Evolutionary conservation across 2,797 vertebrate genomes (phyloP), one percentile per base, ranked within the genome.

Genomic region (Rhinoraja longicauda): DNA sequence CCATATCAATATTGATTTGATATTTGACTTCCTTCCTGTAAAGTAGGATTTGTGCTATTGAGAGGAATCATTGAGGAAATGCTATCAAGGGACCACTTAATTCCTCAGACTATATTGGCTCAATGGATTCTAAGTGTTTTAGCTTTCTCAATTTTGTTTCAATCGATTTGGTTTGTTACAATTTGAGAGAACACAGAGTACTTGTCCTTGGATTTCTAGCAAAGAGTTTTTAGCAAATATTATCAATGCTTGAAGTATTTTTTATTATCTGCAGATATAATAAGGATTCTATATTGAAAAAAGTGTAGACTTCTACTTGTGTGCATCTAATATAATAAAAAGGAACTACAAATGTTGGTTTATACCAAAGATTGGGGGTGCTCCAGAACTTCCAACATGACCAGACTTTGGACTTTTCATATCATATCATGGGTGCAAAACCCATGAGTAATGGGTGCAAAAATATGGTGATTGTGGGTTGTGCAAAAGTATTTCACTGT

Each of bases 51-150:
- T 62, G 57, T 59, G 26, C 53, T 62, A 13, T 62, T 2, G 57
- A 62, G 57, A 62, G 59, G 53, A 62, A 62, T 6, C 26, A 26
- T 57, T 57, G 10, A 26, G 59, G 29, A 45, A 84, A 12, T 26
- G 53, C 24, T 84, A 59, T 84, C 82, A 86, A 13, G 81, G 82
- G 57, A 86, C 57, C 26, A 86, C 53, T 86, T 86, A 86, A 62
- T 84, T 59, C 45, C 53, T 26, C 53, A 29, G 26, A 84, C 29
- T 57, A 45, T 21, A 81, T 86, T 62, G 82, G 57, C 57, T 62
- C 26, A 29, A 53, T 86, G 13, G 13, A 57, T 75, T 26, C 29
- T 82, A 45, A 12, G 45, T 59, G 53, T 59, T 86, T 13, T 86
- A 62, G 53, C 82, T 86, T 86, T 86, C 1, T 62, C 57, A 86